These are phyloP conservation scores for Pheosia tremula DNA, from an alignment of 2,888 invertebrate genomes.

Conservation along the genomic window DNA sequence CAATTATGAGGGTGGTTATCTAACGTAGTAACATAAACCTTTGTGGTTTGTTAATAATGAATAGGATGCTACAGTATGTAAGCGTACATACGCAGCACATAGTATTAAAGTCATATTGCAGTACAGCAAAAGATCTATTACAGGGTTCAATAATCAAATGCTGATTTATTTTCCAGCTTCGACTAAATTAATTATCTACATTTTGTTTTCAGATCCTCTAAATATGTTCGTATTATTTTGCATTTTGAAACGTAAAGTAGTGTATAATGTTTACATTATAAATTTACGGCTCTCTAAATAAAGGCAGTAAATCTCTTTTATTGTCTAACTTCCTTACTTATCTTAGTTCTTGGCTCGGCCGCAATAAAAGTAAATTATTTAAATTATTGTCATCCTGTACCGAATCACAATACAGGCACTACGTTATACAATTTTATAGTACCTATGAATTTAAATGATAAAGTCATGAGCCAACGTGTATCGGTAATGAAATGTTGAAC, in stretches of 20 bases:
- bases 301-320: constrained; percentile 39
- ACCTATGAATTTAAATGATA: constrained; percentile 43
- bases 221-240: too few species aligned
- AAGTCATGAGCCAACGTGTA: constrained; percentile 45
- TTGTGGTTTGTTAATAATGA: background rate
- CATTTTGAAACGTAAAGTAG: too few species aligned
- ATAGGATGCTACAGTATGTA: background rate
- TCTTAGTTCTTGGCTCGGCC: constrained; percentile 38
- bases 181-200: too few species aligned
- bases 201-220: too few species aligned
- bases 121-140: too few species aligned
- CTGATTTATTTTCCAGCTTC: too few species aligned
- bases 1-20: constrained; percentile 12
- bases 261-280: background rate
- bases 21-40: background rate
- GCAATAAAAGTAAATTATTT: constrained; percentile 51
- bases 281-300: constrained; percentile 28
- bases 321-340: constrained; percentile 46
- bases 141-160: too few species aligned
- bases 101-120: too few species aligned
- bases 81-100: too few species aligned
- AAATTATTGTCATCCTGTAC: constrained; percentile 42
- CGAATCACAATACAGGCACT: constrained; percentile 37
- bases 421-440: constrained; percentile 46
- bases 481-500: constrained; percentile 62